These are phyloP conservation scores for Conops quadrifasciatus DNA, from an alignment of 2,888 invertebrate species.

Conservation along the genomic window DNA sequence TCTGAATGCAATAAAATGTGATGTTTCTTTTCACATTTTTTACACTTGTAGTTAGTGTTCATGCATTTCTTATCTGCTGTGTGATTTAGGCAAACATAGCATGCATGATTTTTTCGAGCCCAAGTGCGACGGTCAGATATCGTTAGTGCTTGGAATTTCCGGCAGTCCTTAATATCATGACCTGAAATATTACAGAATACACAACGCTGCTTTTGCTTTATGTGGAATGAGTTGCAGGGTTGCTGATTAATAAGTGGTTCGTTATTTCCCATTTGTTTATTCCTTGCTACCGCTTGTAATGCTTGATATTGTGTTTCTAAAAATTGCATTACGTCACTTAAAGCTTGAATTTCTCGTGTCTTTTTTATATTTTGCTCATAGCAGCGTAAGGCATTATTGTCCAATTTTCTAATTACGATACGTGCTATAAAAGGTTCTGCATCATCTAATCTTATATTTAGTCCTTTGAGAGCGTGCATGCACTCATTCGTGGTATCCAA, in stretches of 20 bases:
- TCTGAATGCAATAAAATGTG: background rate
- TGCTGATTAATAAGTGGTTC: slow-evolving; percentile 18
- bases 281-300: slow-evolving; percentile 17
- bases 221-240: background rate
- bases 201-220: slow-evolving; percentile 1
- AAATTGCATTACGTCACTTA: slow-evolving; percentile 16
- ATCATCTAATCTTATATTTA: slow-evolving; percentile 11
- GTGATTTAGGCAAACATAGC: slow-evolving; percentile 8
- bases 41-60: slow-evolving; percentile 17
- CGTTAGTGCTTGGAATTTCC: slow-evolving; percentile 23
- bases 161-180: slow-evolving; percentile 15
- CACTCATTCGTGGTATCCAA: background rate
- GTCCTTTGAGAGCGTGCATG: slow-evolving; percentile 15
- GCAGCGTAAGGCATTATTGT: slow-evolving; percentile 4
- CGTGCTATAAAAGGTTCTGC: slow-evolving; percentile 17
- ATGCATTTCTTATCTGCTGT: background rate
- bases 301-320: slow-evolving; percentile 28
- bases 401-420: slow-evolving; percentile 18
- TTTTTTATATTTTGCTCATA: slow-evolving; percentile 16
- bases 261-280: background rate
- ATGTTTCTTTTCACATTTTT: slow-evolving; percentile 11
- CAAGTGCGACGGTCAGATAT: slow-evolving; percentile 6
- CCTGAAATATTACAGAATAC: slow-evolving; percentile 14
- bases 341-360: background rate
- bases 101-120: background rate